Evolutionary conservation across 2,888 invertebrate genomes (phyloP).

Genomic region (Lycia hirtaria): DNA sequence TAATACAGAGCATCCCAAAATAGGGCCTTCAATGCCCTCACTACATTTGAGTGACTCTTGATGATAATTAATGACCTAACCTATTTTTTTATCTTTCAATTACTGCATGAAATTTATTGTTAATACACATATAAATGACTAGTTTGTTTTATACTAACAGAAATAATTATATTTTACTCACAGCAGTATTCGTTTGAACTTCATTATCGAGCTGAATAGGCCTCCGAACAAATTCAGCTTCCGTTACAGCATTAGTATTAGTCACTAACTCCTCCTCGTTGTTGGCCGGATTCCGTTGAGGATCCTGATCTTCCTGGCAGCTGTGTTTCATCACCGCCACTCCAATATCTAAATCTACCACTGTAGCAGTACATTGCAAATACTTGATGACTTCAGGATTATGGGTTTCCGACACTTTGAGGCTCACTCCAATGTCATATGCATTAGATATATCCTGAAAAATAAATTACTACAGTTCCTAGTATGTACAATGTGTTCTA

Average conservation of each 20-base stretch:
- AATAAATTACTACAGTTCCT: background rate
- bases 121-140: background rate
- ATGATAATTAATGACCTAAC: background rate
- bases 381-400: constrained; percentile 53
- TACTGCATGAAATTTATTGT: background rate
- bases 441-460: constrained; percentile 60
- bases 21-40: background rate
- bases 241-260: constrained; percentile 34
- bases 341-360: constrained; percentile 54
- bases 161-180: constrained; percentile 50
- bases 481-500: background rate
- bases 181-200: constrained; percentile 64
- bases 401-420: constrained; percentile 59
- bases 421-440: constrained; percentile 54
- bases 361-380: constrained; percentile 62
- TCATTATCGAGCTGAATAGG: constrained; percentile 73
- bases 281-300: constrained; percentile 37
- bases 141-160: background rate
- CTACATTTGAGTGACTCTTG: background rate
- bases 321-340: constrained; percentile 54
- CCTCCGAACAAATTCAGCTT: constrained; percentile 44
- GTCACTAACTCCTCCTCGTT: constrained; percentile 40
- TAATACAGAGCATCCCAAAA: background rate
- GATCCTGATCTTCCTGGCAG: constrained; percentile 51
- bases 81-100: constrained; percentile 2